Percentiles rank a stretch among this genome's conserved stretches.
Evolutionary conservation across 2,797 vertebrate genomes (phyloP).

Genomic region (Meriones psammophilus): DNA sequence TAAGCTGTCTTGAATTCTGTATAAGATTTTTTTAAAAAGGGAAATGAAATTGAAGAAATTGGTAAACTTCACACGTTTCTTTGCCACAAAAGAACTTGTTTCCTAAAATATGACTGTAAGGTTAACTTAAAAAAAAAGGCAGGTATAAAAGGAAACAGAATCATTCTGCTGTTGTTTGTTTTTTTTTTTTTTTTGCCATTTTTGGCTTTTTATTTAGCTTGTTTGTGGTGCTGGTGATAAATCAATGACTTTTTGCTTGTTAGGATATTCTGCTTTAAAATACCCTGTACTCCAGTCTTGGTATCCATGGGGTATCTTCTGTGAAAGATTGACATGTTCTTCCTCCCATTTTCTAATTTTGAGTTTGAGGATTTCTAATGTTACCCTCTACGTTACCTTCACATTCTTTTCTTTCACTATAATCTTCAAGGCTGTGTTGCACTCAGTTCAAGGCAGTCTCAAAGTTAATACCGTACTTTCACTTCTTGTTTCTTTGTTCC

Average conservation of each 20-base stretch:
- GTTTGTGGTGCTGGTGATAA: not conserved
- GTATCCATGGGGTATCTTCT: not conserved
- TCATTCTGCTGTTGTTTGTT: not conserved
- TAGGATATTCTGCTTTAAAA: not conserved
- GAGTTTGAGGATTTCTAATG: not conserved
- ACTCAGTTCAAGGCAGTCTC: not conserved
- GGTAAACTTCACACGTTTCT: constrained; percentile 50
- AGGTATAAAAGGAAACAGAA: not conserved
- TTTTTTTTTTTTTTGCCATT: not conserved
- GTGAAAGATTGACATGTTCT: not conserved
- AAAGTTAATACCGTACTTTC: constrained; percentile 46
- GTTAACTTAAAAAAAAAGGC: not conserved
- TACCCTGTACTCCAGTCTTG: not conserved
- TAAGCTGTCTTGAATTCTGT: constrained; percentile 40
- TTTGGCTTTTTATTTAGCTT: not conserved
- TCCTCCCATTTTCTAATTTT: not conserved
- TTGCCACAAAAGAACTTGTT: constrained; percentile 64
- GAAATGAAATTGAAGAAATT: constrained; percentile 61
- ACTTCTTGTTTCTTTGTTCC: constrained; percentile 71
- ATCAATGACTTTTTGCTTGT: not conserved
- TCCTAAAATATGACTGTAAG: constrained; percentile 58
- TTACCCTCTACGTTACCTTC: not conserved
- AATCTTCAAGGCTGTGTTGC: not conserved
- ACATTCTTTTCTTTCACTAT: not conserved
- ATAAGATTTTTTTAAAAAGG: not conserved